These are phyloP conservation scores for Oscheius sp. DNA, from an alignment of 2,888 invertebrate species.

Conservation along the genomic window DNA sequence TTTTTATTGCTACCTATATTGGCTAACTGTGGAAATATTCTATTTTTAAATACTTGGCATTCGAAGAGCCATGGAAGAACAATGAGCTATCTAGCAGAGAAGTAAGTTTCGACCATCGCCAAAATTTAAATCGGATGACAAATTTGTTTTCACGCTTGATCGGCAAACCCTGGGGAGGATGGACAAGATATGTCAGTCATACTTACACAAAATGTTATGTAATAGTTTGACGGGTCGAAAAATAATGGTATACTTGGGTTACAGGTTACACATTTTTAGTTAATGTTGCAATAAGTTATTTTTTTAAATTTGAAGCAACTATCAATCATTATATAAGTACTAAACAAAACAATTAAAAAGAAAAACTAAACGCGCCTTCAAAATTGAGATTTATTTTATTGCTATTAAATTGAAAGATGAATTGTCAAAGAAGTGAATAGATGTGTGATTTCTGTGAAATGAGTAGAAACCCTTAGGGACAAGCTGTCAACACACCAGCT, in stretches of 20 bases:
- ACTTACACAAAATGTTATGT: too few relatives aligned
- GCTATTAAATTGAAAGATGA: too few relatives aligned
- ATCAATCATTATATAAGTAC: too few relatives aligned
- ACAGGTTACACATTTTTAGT: too few relatives aligned
- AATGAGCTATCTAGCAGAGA: constrained; percentile 48
- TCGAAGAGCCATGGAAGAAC: constrained; percentile 53
- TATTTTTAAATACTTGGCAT: constrained; percentile 52
- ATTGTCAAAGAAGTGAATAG: background rate
- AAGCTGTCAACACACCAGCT: constrained; percentile 26
- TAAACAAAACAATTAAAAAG: too few relatives aligned
- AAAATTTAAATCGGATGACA: constrained; percentile 10
- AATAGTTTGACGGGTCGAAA: too few relatives aligned
- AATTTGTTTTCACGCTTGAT: constrained; percentile 24
- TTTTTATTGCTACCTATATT: background rate
- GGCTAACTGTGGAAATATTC: constrained; percentile 27
- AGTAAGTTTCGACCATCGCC: constrained; percentile 13
- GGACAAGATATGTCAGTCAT: background rate
- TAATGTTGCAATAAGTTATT: too few relatives aligned
- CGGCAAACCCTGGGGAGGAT: constrained; percentile 20
- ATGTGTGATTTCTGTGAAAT: constrained; percentile 26
- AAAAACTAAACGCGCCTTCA: too few relatives aligned
- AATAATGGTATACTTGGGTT: too few relatives aligned
- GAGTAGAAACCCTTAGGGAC: constrained; percentile 22
- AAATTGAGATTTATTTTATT: too few relatives aligned
- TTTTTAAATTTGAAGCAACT: too few relatives aligned